Evolutionary conservation across 2,113 vertebrate species (phyloP), one percentile per base, ranked within the genome.

Genomic region (Petromus typicus): DNA sequence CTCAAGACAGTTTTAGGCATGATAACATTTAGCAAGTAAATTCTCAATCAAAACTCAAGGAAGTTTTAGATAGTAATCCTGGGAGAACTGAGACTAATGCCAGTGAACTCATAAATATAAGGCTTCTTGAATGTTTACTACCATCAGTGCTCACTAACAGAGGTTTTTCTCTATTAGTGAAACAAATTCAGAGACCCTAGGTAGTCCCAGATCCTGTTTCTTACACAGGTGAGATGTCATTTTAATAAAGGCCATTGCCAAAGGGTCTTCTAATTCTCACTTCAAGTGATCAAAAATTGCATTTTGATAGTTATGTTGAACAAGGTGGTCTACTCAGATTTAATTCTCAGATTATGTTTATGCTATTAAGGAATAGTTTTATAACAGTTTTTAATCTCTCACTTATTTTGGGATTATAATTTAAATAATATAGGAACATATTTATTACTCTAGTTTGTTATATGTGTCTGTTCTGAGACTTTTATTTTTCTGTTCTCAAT

Each of bases 41-140:
- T 67, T 30, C 40, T 75, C 84, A 96, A 82, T 84, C 48, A 67
- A 80, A 96, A 81, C 11, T 5, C 32, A n/a, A n/a, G n/a, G n/a
- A n/a, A n/a, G n/a, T 86, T 93, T 95, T 91, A 80, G 73, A 81
- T 94, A 51, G 40, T 73, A 82, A 93, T 86, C 92, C 91, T 73
- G 66, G 57, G 76, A 84, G 40, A 91, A 56, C 86, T 75, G 63
- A 51, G 1, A 66, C 17, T 37, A 4, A 87, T 87, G 30, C 57
- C 61, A 92, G 40, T 73, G 45, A 78, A 89, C 40, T 22, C n/a
- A 69, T 32, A 82, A 84, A 84, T 63, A 6, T 14, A 83, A 27
- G 71, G 34, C 61, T 84, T 85, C 61, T 59, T 56, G 54, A 57
- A 78, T 86, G 71, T 88, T 67, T 59, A 63, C 75, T 67, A 37